Conservation (phyloP, 2,888 invertebrate genomes). For the Cosmia trapezina region DNA sequence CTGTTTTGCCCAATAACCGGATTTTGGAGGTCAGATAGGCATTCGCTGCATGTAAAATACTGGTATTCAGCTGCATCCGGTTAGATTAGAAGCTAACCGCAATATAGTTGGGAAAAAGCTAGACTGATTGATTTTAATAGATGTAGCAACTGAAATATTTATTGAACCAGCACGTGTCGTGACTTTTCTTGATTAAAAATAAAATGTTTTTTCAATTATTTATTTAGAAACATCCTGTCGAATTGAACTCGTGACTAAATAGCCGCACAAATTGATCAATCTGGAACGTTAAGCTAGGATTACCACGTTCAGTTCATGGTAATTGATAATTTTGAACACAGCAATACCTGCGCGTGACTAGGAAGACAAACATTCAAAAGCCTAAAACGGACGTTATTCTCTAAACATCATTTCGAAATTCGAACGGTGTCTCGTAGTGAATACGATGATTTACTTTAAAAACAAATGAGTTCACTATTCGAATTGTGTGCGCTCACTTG, state of each 20-base stretch:
- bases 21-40: too few species aligned
- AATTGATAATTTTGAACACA: neutral
- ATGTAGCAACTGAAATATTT: neutral
- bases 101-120: too few species aligned
- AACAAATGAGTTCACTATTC: conserved; percentile 14
- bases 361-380: neutral
- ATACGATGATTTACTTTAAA: neutral
- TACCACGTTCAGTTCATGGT: neutral
- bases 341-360: neutral
- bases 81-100: too few species aligned
- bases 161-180: neutral
- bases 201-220: neutral
- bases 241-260: neutral
- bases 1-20: too few species aligned
- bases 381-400: neutral
- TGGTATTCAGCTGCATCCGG: too few species aligned
- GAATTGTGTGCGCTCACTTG: neutral
- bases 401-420: neutral
- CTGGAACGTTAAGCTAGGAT: neutral
- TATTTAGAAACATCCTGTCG: neutral
- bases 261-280: neutral
- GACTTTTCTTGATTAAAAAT: neutral
- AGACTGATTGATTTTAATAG: too few species aligned
- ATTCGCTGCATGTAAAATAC: too few species aligned
- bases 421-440: neutral